These are phyloP conservation scores for Neopelma chrysocephalum DNA, from an alignment of 2,797 vertebrate species.

Conservation along the genomic window DNA sequence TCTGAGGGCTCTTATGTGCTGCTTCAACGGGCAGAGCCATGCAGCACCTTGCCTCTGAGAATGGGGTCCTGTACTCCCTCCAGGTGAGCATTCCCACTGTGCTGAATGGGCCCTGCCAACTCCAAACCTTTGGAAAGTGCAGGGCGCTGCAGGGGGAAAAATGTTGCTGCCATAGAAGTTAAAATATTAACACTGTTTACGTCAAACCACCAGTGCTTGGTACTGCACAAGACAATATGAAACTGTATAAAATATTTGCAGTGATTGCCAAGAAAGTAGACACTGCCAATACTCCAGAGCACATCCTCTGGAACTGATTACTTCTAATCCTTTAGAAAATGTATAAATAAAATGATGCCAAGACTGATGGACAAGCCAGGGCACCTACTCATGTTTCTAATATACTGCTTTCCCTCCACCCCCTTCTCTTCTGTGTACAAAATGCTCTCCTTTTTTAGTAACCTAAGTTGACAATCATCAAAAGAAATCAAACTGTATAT, in stretches of 20 bases:
- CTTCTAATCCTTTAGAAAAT: constrained; percentile 72
- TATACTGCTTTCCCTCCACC: constrained; percentile 22
- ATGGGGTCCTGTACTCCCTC: background rate
- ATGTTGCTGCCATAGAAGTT: background rate
- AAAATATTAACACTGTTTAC: constrained; percentile 12
- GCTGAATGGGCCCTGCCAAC: rapidly evolving
- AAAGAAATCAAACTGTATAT: constrained; percentile 73
- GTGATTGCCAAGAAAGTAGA: constrained; percentile 72
- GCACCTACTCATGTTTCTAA: constrained; percentile 77
- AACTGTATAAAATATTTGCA: constrained; percentile 61
- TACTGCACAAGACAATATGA: constrained; percentile 25
- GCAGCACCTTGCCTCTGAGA: rapidly evolving
- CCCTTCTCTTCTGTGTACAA: constrained; percentile 47
- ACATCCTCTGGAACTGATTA: constrained; percentile 79
- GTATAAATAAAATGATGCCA: constrained; percentile 75
- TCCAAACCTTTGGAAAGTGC: background rate
- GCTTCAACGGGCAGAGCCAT: rapidly evolving
- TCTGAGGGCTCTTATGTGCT: background rate
- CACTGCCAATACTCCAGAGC: constrained; percentile 56
- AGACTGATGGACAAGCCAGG: constrained; percentile 68
- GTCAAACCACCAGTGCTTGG: background rate
- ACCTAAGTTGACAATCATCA: constrained; percentile 76
- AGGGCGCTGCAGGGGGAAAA: background rate
- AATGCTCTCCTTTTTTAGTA: constrained; percentile 68
- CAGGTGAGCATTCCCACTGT: background rate